Evolutionary conservation across 2,888 invertebrate species (phyloP).

Genomic region (Acrobasis suavella): DNA sequence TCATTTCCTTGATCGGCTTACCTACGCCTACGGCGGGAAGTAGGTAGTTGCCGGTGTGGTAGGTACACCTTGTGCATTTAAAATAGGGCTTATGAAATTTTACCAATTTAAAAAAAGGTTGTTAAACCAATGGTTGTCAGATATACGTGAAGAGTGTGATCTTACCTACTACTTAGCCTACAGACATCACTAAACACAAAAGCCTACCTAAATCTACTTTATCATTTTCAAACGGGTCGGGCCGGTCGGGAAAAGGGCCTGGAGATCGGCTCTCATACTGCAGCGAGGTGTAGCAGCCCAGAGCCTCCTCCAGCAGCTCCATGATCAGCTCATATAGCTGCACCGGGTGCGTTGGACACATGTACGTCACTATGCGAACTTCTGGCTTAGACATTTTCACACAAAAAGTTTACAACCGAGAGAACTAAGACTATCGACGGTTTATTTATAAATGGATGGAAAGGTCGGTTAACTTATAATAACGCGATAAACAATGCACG

Average conservation of each 20-base stretch:
- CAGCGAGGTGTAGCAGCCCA: slow-evolving; percentile 74
- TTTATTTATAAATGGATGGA: slow-evolving; percentile 21
- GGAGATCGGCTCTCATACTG: slow-evolving; percentile 83
- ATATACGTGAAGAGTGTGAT: no score
- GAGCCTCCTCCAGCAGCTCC: slow-evolving; percentile 77
- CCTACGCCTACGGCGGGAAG: no score
- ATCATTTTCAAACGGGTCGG: slow-evolving; percentile 79
- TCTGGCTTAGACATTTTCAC: slow-evolving; percentile 63
- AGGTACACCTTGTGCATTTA: no score
- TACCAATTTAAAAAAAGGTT: no score
- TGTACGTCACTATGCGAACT: slow-evolving; percentile 82
- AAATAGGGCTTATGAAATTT: no score
- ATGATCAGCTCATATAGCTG: slow-evolving; percentile 82
- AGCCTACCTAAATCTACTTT: slow-evolving; percentile 82
- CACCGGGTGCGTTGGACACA: slow-evolving; percentile 84
- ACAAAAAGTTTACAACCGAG: slow-evolving; percentile 18
- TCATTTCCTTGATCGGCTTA: no score
- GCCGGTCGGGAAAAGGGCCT: slow-evolving; percentile 74
- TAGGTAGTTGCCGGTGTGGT: no score
- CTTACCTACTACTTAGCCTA: no score
- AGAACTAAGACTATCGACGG: slow-evolving; percentile 29
- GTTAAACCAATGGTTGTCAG: no score
- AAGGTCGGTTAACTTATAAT: slow-evolving; percentile 24
- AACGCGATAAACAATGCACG: slow-evolving; percentile 43
- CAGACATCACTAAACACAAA: neutral